Percentiles rank a stretch among this genome's conserved stretches.
Evolutionary conservation across 2,888 invertebrate genomes (phyloP).

Genomic region (Cryptus armator): DNA sequence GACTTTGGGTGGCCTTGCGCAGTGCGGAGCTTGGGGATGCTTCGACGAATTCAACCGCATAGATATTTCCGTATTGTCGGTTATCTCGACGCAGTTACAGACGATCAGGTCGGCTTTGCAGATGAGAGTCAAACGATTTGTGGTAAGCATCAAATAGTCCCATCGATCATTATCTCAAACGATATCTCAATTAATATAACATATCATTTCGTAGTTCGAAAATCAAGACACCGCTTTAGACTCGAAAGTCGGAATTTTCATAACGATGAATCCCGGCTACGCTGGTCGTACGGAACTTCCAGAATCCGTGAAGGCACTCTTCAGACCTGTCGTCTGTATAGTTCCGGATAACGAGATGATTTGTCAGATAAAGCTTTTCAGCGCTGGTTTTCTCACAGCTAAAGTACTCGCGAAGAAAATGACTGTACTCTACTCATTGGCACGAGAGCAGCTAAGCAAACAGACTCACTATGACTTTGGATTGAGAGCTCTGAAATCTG

Average conservation of each 20-base stretch:
- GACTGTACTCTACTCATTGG: slow-evolving; percentile 95
- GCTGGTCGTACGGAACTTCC: slow-evolving; percentile 96
- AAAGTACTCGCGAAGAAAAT: slow-evolving; percentile 97
- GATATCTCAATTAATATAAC: not conserved
- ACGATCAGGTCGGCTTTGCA: slow-evolving; percentile 94
- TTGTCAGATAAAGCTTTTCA: slow-evolving; percentile 96
- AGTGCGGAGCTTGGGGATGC: slow-evolving; percentile 98
- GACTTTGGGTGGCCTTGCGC: slow-evolving; percentile 91
- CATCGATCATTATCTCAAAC: not conserved
- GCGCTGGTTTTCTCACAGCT: slow-evolving; percentile 96
- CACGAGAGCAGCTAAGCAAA: slow-evolving; percentile 95
- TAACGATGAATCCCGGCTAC: slow-evolving; percentile 98
- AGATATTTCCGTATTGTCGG: slow-evolving; percentile 96
- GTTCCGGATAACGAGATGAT: slow-evolving; percentile 96
- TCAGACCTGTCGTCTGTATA: slow-evolving; percentile 96
- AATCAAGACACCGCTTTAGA: slow-evolving; percentile 93
- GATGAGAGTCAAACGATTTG: slow-evolving; percentile 90
- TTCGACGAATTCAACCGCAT: slow-evolving; percentile 98
- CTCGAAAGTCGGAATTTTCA: slow-evolving; percentile 95
- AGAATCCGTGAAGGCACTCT: slow-evolving; percentile 96
- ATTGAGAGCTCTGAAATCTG: slow-evolving; percentile 95
- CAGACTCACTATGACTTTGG: slow-evolving; percentile 98
- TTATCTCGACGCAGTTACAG: slow-evolving; percentile 96
- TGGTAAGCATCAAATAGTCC: slow-evolving; percentile 86
- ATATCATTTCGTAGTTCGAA: slow-evolving; percentile 89